A percentile compares a stretch with the other conserved stretches of the same genome.
These are phyloP conservation scores for Unio pictorum DNA, from an alignment of 2,888 invertebrate species.

Conservation along the genomic window DNA sequence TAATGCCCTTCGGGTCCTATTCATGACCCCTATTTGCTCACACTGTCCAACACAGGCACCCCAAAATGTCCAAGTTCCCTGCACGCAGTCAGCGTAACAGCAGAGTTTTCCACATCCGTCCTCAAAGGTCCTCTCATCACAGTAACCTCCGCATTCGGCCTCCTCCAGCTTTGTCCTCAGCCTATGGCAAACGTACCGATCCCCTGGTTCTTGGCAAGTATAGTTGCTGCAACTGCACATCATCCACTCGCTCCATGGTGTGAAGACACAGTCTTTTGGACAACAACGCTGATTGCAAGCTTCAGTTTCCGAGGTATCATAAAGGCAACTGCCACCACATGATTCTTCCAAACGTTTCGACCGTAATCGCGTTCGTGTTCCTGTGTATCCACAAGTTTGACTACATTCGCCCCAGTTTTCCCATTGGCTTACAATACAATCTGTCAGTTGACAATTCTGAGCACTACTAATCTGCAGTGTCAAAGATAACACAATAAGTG, in stretches of 20 bases:
- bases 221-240: constrained; percentile 16
- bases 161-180: constrained; percentile 20
- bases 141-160: constrained; percentile 44
- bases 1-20: constrained; percentile 17
- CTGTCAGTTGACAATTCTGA: constrained; percentile 10
- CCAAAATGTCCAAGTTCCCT: constrained; percentile 46
- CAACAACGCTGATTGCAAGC: constrained; percentile 40
- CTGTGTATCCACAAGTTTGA: constrained; percentile 37
- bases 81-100: constrained; percentile 46
- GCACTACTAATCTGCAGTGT: neutral
- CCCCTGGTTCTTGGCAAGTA: constrained; percentile 26
- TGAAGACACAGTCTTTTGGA: constrained; percentile 36
- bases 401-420: constrained; percentile 37
- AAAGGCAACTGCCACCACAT: constrained; percentile 38
- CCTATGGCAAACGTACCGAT: constrained; percentile 29
- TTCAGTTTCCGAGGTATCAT: constrained; percentile 18
- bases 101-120: constrained; percentile 37
- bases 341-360: constrained; percentile 23
- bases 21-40: constrained; percentile 36
- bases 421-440: constrained; percentile 50
- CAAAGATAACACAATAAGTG: too few relatives aligned
- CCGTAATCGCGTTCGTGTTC: constrained; percentile 25
- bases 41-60: constrained; percentile 43
- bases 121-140: constrained; percentile 27
- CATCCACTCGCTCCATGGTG: constrained; percentile 32